Percentiles rank a stretch among this genome's conserved stretches.
Conservation (phyloP, 2,888 invertebrate species). For the Tinea trinotella region DNA sequence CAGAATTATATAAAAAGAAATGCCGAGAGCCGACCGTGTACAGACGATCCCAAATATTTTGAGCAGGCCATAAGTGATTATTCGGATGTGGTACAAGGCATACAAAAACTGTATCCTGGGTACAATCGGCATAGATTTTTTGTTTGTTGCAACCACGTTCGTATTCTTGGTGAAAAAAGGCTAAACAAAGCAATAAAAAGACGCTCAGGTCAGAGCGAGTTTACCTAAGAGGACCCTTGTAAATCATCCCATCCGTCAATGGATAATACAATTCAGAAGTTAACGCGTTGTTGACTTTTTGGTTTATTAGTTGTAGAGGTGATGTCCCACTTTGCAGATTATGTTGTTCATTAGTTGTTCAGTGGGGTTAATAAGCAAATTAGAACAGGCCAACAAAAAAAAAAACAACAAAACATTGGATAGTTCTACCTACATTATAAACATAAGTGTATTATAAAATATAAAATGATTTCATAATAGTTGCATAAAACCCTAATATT, state of each 20-base stretch:
- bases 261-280: constrained; percentile 52
- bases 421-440: too few species aligned
- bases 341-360: constrained; percentile 41
- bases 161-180: constrained; percentile 60
- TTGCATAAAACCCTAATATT: constrained; percentile 52
- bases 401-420: too few species aligned
- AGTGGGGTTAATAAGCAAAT: background rate
- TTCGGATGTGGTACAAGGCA: constrained; percentile 68
- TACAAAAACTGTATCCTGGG: constrained; percentile 66
- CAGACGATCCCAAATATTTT: constrained; percentile 64
- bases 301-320: constrained; percentile 55
- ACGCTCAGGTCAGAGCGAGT: constrained; percentile 61
- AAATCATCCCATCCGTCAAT: constrained; percentile 65
- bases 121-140: constrained; percentile 63
- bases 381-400: too few species aligned
- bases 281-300: constrained; percentile 62
- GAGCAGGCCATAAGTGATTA: constrained; percentile 66
- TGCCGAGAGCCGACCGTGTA: constrained; percentile 43
- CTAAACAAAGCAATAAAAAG: constrained; percentile 66
- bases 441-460: background rate
- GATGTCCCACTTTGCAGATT: constrained; percentile 55
- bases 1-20: constrained; percentile 56
- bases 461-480: constrained; percentile 46
- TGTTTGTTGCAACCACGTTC: constrained; percentile 41
- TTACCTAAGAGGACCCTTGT: constrained; percentile 72